Evolutionary conservation across 2,888 invertebrate species (phyloP).

Genomic region (Scrobipalpa atriplicella): DNA sequence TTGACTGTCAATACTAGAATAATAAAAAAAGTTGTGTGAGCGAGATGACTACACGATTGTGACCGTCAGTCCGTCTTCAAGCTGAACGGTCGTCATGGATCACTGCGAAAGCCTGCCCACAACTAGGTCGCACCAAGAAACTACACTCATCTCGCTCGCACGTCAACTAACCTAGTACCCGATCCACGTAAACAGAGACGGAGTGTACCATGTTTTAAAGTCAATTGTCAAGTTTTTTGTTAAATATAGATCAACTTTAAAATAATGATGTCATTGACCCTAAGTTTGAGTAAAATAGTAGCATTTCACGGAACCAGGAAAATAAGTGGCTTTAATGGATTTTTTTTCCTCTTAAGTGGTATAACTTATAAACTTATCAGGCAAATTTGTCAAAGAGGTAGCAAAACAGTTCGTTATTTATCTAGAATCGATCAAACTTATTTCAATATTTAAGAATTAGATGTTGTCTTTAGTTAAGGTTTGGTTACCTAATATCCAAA

Average conservation of each 20-base stretch:
- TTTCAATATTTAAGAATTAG: too few species aligned
- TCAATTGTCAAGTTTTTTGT: slow-evolving; percentile 69
- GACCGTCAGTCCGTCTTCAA: slow-evolving; percentile 72
- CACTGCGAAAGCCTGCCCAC: slow-evolving; percentile 75
- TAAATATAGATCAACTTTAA: slow-evolving; percentile 77
- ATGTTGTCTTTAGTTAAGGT: too few species aligned
- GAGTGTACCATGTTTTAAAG: slow-evolving; percentile 53
- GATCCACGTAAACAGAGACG: slow-evolving; percentile 47
- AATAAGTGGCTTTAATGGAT: not conserved
- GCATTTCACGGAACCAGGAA: slow-evolving; percentile 35
- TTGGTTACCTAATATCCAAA: too few species aligned
- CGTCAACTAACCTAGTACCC: slow-evolving; percentile 36
- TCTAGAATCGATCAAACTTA: too few species aligned
- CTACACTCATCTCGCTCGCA: slow-evolving; percentile 55
- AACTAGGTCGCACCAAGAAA: slow-evolving; percentile 48
- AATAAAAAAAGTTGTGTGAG: slow-evolving; percentile 62
- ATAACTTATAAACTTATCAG: too few species aligned
- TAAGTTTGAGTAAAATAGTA: slow-evolving; percentile 51
- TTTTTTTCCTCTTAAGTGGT: not conserved
- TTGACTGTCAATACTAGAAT: slow-evolving; percentile 55
- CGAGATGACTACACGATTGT: slow-evolving; percentile 56
- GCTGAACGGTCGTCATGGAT: slow-evolving; percentile 73
- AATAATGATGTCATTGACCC: slow-evolving; percentile 76
- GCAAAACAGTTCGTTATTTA: too few species aligned
- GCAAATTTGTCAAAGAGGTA: too few species aligned